Conservation (phyloP, 2,113 vertebrate genomes). For the cat (Felis catus) region F.catus_Fca126_mat1.0 CM031426.1:47067501-47068000, state of each 20-base stretch:
- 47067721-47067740: slow-evolving; percentile 49
- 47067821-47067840: slow-evolving; percentile 17
- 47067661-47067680: slow-evolving; percentile 56
- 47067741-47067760: slow-evolving; percentile 47
- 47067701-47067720: not conserved
- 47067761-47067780: slow-evolving; percentile 18
- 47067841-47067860: slow-evolving; percentile 2
- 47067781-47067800: slow-evolving; percentile 14
- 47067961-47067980: slow-evolving; percentile 3
- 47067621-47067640: slow-evolving; percentile 39
- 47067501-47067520: slow-evolving; percentile 60
- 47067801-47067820: slow-evolving; percentile 30
- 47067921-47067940: slow-evolving; percentile 49
- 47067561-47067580: slow-evolving; percentile 52
- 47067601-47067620: slow-evolving; percentile 62
- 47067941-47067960: slow-evolving; percentile 20
- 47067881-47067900: slow-evolving; percentile 20
- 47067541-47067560: slow-evolving; percentile 41
- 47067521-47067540: slow-evolving; percentile 32
- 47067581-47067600: slow-evolving; percentile 62
- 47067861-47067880: slow-evolving; percentile 54
- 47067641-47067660: slow-evolving; percentile 61
- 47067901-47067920: slow-evolving; percentile 5
- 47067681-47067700: slow-evolving; percentile 26
- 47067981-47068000: not conserved